A percentile compares a stretch with the other conserved stretches of the same genome.
phyloP scores from a whole-genome alignment of 2,888 invertebrate genomes.

The Tenodera sinensis region DNA sequence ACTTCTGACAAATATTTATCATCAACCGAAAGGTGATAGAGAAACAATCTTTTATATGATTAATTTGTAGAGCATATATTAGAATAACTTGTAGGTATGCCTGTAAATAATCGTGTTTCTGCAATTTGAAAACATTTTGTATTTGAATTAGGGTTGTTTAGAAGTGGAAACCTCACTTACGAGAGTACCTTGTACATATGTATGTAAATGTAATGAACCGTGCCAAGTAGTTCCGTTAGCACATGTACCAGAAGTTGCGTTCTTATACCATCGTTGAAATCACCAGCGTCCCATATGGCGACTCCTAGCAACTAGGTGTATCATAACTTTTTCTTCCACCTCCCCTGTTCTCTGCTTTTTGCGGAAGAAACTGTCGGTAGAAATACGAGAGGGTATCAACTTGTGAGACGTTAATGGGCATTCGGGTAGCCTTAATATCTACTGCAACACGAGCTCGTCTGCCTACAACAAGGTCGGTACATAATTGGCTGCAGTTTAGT shows the following conservation, averaged over 20 bases:
- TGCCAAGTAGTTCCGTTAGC: not conserved
- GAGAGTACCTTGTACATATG: not conserved
- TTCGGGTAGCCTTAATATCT: not conserved
- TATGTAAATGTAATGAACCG: not conserved
- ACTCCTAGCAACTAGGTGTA: not conserved
- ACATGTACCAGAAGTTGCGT: not conserved
- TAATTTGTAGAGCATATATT: too few relatives aligned
- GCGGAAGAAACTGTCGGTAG: not conserved
- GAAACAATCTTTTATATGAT: too few relatives aligned
- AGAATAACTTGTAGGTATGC: too few relatives aligned
- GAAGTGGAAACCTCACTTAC: too few relatives aligned
- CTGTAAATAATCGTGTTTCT: too few relatives aligned
- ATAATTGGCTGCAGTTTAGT: not conserved
- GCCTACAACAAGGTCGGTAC: not conserved
- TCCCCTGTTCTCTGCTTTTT: not conserved
- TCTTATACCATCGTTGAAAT: not conserved
- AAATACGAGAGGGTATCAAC: not conserved
- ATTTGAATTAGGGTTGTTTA: too few relatives aligned
- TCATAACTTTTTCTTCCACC: not conserved
- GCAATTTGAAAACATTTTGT: too few relatives aligned
- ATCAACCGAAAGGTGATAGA: too few relatives aligned
- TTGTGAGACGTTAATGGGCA: not conserved
- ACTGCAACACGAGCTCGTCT: not conserved
- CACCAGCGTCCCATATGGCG: not conserved
- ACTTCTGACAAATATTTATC: too few relatives aligned